Evolutionary conservation across 2,113 vertebrate species (phyloP).

Genomic region (Narcine bancroftii): DNA sequence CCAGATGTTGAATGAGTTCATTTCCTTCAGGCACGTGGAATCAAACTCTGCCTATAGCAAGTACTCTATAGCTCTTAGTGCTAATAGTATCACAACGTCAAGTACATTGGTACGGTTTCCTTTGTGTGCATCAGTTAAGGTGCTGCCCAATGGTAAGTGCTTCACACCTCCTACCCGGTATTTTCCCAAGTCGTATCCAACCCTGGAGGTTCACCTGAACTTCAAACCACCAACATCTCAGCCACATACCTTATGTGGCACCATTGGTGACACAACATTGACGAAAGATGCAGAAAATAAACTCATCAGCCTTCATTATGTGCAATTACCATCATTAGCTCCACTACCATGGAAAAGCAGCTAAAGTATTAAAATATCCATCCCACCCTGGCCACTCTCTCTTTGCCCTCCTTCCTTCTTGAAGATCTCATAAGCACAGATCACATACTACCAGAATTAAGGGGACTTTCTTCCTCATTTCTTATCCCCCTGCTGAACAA

Average conservation of each 20-base stretch:
- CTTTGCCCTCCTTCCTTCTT: too few species aligned
- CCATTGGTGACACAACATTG: neutral
- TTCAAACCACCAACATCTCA: neutral
- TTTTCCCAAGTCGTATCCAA: neutral
- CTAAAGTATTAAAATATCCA: too few species aligned
- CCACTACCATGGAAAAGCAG: neutral
- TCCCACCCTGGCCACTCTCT: too few species aligned
- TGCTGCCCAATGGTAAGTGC: neutral
- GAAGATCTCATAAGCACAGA: too few species aligned
- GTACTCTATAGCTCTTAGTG: neutral
- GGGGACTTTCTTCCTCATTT: too few species aligned
- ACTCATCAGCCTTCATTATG: neutral
- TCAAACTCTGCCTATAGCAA: neutral
- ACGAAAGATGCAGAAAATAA: neutral
- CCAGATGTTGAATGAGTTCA: neutral
- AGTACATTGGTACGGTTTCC: neutral
- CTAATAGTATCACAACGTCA: neutral
- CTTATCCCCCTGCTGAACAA: too few species aligned
- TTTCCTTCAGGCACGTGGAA: constrained; percentile 6
- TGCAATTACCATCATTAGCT: neutral
- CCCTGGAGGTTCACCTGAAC: neutral
- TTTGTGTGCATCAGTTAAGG: neutral
- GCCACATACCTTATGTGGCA: neutral
- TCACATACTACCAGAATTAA: too few species aligned
- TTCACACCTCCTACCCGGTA: neutral